Percentiles rank a stretch among this genome's conserved stretches.
These are phyloP conservation scores for Propithecus deckenii DNA, from an alignment of 2,797 vertebrate species.

Conservation along the genomic window DNA sequence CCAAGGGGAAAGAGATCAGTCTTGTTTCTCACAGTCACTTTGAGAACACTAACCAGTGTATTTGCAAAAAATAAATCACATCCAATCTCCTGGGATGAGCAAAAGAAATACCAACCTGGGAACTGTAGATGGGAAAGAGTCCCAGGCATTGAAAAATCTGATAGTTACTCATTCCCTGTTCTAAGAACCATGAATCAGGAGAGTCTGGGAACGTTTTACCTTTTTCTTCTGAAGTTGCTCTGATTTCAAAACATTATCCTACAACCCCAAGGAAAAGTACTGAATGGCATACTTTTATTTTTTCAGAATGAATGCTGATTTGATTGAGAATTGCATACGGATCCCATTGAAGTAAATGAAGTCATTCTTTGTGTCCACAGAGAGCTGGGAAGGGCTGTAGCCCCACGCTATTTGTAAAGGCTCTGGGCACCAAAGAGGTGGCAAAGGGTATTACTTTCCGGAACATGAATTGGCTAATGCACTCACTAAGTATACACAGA, in stretches of 20 bases:
- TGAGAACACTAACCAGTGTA: background rate
- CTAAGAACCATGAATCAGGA: background rate
- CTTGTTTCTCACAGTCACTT: slow-evolving; percentile 21
- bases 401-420: background rate
- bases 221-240: slow-evolving; percentile 30
- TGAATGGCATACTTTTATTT: slow-evolving; percentile 30
- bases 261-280: background rate
- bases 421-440: background rate
- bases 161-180: background rate
- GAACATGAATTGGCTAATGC: background rate
- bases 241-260: slow-evolving; percentile 47
- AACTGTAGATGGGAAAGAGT: background rate
- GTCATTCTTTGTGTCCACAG: slow-evolving; percentile 46
- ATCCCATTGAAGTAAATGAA: slow-evolving; percentile 34
- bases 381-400: background rate
- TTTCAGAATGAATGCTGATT: slow-evolving; percentile 47
- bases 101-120: slow-evolving; percentile 41
- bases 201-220: background rate
- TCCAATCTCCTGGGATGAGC: background rate
- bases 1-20: background rate
- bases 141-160: background rate
- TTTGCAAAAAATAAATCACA: background rate
- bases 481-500: background rate
- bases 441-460: slow-evolving; percentile 10
- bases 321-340: slow-evolving; percentile 54